A percentile compares a stretch with the other conserved stretches of the same genome.
Conservation (phyloP, 2,888 invertebrate genomes). For the Lepidocyrtoides sp. region DNA sequence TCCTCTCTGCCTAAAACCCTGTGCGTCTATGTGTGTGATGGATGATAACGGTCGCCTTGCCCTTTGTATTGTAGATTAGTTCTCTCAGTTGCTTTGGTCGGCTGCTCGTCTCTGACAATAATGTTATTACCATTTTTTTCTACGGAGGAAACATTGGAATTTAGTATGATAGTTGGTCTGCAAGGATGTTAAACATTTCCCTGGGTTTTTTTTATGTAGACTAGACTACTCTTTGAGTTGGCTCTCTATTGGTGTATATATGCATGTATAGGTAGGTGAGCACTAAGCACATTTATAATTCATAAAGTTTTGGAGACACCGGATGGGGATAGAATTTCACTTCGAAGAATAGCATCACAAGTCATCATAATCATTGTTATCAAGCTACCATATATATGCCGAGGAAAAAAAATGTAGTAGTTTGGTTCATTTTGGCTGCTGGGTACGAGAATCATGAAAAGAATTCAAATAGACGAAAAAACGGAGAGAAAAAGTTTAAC, state of each 20-base stretch:
- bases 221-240: background rate
- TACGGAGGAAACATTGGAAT: background rate
- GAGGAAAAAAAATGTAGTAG: conserved; percentile 29
- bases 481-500: background rate
- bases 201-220: too few species aligned
- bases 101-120: background rate
- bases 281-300: background rate
- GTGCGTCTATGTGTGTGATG: too few species aligned
- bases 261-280: too few species aligned
- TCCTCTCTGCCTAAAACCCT: background rate
- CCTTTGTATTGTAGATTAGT: background rate
- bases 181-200: background rate
- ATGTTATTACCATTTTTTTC: background rate
- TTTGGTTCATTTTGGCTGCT: background rate
- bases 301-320: conserved; percentile 24
- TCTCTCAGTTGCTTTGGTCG: background rate
- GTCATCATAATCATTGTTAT: conserved; percentile 34
- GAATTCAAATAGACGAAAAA: background rate
- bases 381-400: background rate
- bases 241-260: too few species aligned
- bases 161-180: background rate
- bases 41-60: background rate
- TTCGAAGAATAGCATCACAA: conserved; percentile 47
- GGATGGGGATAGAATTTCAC: conserved; percentile 15
- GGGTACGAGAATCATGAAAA: background rate